These are phyloP conservation scores for Trissolcus brochymenae DNA, from an alignment of 2,888 invertebrate species.

Conservation along the genomic window DNA sequence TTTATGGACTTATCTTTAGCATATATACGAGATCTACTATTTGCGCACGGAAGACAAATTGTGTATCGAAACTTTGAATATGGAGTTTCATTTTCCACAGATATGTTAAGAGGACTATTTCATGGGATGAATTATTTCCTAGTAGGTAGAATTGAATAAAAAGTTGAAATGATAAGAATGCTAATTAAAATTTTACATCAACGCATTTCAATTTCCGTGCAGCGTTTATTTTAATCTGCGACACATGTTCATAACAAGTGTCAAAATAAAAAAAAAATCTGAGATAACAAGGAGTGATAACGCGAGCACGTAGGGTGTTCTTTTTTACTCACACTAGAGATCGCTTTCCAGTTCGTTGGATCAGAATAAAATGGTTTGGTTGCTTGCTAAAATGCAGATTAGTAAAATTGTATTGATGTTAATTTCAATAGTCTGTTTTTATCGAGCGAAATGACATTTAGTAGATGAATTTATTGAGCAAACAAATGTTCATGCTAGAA, in stretches of 20 bases:
- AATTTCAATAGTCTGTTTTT: constrained; percentile 1
- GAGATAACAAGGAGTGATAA: constrained; percentile 17
- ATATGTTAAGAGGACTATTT: too few species aligned
- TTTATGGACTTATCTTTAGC: constrained; percentile 31
- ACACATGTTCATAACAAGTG: constrained; percentile 14
- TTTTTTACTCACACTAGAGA: constrained; percentile 3
- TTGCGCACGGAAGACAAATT: constrained; percentile 19
- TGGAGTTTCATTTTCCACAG: too few species aligned
- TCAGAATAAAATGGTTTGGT: neutral
- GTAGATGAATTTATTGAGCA: constrained; percentile 22
- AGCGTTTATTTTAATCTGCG: constrained; percentile 7
- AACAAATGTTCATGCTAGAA: constrained; percentile 4
- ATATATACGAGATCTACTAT: constrained; percentile 50
- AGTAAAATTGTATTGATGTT: constrained; percentile 4
- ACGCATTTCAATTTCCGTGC: constrained; percentile 14
- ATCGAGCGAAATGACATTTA: constrained; percentile 15
- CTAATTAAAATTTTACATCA: constrained; percentile 16
- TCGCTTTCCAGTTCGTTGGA: constrained; percentile 15
- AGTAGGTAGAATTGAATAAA: neutral
- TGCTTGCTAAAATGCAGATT: neutral
- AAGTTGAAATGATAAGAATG: constrained; percentile 7
- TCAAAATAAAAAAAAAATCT: constrained; percentile 27
- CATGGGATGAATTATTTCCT: too few species aligned
- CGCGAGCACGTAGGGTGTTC: constrained; percentile 1
- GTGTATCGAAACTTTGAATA: neutral